These are phyloP conservation scores for Tiphia femorata DNA, from an alignment of 2,888 invertebrate species.

Conservation along the genomic window DNA sequence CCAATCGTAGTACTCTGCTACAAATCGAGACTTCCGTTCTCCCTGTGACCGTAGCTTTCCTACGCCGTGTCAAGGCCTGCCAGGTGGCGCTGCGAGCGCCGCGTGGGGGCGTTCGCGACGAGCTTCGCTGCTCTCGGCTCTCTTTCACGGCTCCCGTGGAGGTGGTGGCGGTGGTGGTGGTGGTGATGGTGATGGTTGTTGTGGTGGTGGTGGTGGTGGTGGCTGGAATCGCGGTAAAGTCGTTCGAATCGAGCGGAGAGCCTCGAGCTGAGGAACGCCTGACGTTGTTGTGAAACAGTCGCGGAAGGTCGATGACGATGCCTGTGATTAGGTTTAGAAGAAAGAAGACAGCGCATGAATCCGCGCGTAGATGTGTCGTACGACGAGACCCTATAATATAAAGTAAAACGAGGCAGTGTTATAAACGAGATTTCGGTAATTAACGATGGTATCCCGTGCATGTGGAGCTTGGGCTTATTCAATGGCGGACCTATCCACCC, in stretches of 20 bases:
- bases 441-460: too few species aligned
- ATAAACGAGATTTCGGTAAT: too few species aligned
- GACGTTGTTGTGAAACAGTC: too few species aligned
- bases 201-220: slow-evolving; percentile 5
- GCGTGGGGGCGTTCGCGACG: neutral
- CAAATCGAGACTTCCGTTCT: slow-evolving; percentile 11
- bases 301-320: too few species aligned
- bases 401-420: too few species aligned
- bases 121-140: neutral
- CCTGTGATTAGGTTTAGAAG: too few species aligned
- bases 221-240: slow-evolving; percentile 2
- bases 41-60: neutral
- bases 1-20: slow-evolving; percentile 41
- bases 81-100: slow-evolving; percentile 24
- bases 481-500: too few species aligned
- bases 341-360: too few species aligned
- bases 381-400: too few species aligned
- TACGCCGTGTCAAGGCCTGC: neutral
- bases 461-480: too few species aligned
- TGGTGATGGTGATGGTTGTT: neutral
- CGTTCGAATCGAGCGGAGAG: neutral
- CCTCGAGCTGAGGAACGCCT: too few species aligned
- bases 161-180: neutral
- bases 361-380: too few species aligned
- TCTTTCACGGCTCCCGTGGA: neutral